Evolutionary conservation across 1,140 invertebrate species (phyloP).

Genomic region (Procambarus clarkii): DNA sequence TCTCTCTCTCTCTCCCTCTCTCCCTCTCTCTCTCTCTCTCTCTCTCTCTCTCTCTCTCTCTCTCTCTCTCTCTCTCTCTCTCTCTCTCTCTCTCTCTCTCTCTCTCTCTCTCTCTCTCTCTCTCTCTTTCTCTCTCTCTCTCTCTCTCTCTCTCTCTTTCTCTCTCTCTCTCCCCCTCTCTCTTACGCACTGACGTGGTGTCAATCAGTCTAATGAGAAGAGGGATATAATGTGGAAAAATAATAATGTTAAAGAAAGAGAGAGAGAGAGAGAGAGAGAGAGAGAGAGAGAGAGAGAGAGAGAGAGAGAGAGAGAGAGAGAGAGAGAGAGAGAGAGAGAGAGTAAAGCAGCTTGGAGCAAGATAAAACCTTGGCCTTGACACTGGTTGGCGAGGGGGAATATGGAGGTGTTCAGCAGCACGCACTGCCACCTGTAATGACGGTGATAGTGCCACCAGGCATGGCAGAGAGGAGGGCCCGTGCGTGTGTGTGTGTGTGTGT

Average conservation of each 20-base stretch:
- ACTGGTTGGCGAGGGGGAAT: neutral
- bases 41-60: constrained; percentile 17
- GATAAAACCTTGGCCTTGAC: constrained; percentile 14
- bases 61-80: neutral
- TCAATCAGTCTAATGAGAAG: neutral
- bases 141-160: neutral
- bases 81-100: neutral
- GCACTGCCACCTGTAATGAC: neutral
- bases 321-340: constrained; percentile 47
- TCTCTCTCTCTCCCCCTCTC: neutral
- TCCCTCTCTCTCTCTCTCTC: neutral
- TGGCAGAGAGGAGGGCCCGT: neutral
- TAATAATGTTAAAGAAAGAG: neutral
- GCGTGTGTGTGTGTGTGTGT: neutral
- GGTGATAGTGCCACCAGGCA: too few relatives aligned
- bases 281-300: neutral
- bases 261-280: neutral
- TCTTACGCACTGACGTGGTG: neutral
- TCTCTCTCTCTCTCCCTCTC: too few relatives aligned
- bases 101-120: neutral
- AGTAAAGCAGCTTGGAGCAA: constrained; percentile 3
- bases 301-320: neutral
- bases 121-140: neutral
- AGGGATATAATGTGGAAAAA: neutral
- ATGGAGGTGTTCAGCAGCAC: neutral